These are phyloP conservation scores for Agapostemon virescens DNA, from an alignment of 2,888 invertebrate genomes.

Conservation along the genomic window DNA sequence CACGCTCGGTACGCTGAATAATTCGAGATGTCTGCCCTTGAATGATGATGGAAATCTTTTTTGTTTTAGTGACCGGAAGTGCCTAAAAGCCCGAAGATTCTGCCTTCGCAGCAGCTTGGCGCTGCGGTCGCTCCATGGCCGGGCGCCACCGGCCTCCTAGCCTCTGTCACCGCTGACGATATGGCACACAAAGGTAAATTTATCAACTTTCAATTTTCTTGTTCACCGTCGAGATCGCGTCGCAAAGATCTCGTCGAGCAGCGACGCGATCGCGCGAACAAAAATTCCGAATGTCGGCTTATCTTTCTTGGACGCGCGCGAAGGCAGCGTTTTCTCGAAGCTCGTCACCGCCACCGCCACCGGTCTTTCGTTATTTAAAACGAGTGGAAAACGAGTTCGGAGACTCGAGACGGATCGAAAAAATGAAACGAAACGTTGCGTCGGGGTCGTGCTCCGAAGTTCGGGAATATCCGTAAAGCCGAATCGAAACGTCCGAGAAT, in stretches of 20 bases:
- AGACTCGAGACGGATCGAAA: neutral
- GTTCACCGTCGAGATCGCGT: neutral
- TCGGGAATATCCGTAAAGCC: conserved; percentile 45
- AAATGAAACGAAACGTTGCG: conserved; percentile 1
- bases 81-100: conserved; percentile 83
- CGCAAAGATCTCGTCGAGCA: neutral
- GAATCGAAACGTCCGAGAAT: conserved; percentile 69
- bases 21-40: neutral
- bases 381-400: neutral
- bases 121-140: conserved; percentile 91
- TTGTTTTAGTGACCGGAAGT: conserved; percentile 76
- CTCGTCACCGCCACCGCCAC: too few relatives aligned
- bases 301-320: neutral
- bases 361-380: neutral
- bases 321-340: neutral
- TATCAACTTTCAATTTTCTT: neutral
- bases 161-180: conserved; percentile 88
- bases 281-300: neutral
- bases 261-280: neutral
- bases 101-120: conserved; percentile 91
- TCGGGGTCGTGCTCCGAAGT: neutral
- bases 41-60: neutral
- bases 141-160: conserved; percentile 84
- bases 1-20: neutral
- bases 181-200: conserved; percentile 92